Evolutionary conservation across 2,797 vertebrate species (phyloP).

Genomic region (Smutsia gigantea): DNA sequence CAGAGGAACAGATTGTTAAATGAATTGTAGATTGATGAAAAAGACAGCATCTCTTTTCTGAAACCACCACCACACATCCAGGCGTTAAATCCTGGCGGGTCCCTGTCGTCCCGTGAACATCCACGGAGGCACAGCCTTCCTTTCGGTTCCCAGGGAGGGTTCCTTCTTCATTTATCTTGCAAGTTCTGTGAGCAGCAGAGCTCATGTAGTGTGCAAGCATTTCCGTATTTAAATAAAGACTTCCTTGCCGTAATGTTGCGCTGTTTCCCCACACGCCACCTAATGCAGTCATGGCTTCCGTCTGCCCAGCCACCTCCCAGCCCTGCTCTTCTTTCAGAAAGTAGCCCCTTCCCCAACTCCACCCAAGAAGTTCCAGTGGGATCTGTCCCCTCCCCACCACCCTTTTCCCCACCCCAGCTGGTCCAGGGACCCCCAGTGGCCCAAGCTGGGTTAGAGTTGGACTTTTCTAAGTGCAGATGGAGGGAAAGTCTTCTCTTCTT

Average conservation of each 20-base stretch:
- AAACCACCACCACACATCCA: background rate
- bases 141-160: background rate
- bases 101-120: background rate
- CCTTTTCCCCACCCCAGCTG: background rate
- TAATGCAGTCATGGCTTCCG: background rate
- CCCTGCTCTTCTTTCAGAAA: background rate
- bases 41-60: background rate
- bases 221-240: background rate
- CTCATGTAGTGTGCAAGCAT: no score
- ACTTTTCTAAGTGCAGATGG: background rate
- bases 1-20: background rate
- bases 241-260: background rate
- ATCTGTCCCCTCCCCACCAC: background rate
- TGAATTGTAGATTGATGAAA: background rate
- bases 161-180: background rate
- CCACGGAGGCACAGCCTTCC: background rate
- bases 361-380: background rate
- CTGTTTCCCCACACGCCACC: background rate
- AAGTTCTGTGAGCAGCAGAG: background rate
- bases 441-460: background rate
- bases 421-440: background rate
- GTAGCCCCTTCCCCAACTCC: background rate
- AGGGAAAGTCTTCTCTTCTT: background rate
- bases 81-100: rapidly evolving
- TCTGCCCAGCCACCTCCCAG: background rate